Base-by-base conservation (phyloP, 2,797 vertebrate species). In the Benthosema pterotum region DNA sequence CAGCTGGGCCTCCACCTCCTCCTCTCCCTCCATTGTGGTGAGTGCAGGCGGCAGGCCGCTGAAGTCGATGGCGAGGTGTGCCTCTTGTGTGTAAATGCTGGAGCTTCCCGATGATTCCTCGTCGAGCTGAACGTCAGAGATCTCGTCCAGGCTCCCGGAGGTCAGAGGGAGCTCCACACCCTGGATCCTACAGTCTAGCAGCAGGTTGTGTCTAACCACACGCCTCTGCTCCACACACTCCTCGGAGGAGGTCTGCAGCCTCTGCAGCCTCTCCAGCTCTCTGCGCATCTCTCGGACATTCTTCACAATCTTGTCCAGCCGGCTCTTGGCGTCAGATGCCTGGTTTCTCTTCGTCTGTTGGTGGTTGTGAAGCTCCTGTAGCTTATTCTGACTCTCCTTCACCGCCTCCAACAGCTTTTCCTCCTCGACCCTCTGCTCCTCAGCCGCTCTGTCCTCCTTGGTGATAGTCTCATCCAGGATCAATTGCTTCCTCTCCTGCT, bases 181-280 rank as follows among this genome's bases (percentile, higher is more conserved):
- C 60, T 95, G 88, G 43, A 99, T 92, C 80, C 97, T 99, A 82
- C 96, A 98, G 48, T 85, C 87, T 25, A 97, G 88, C 62, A 99
- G 92, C 53, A 95, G 11, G 72, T 98, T 99, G 79, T 99, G 97
- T 75, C 87, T 86, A 60, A 87, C 87, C 57, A 96, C 58, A 12
- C 80, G 92, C 54, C 91, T 93, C 57, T 95, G 94, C 76, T 99
- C 97, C 79, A 98, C 67, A 15, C 88, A 80, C 0, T 82, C 84
- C 77, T 98, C 96, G 16, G 88, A 38, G 12, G 76, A 78, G 63
- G 93, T 77, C 38, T 90, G 79, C 83, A 95, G 91, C 48, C 88
- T 94, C 81, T 98, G 96, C 50, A 93, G 69, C 71, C 91, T 95
- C 57, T 80, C 83, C 69, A 93, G 59, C 70, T 93, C 93, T 75